These are phyloP conservation scores for Platanista minor DNA, from an alignment of 2,113 vertebrate genomes.

Conservation along the genomic window DNA sequence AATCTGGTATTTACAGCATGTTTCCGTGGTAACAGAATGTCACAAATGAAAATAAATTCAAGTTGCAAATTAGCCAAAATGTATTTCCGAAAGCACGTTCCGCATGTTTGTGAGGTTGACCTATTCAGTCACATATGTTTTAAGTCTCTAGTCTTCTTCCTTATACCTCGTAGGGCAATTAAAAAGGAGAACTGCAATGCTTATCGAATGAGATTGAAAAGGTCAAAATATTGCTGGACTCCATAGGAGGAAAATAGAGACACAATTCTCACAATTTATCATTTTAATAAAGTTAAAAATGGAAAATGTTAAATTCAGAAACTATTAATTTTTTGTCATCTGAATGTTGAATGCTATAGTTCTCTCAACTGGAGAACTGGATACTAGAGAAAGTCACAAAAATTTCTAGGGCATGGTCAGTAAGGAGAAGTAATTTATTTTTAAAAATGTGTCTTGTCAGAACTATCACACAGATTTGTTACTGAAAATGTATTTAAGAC, in stretches of 20 bases:
- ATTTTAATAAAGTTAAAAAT: constrained; percentile 6
- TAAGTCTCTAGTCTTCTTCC: neutral
- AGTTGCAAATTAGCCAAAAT: constrained; percentile 60
- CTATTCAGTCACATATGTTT: neutral
- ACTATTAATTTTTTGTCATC: neutral
- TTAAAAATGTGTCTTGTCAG: neutral
- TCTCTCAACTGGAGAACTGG: neutral
- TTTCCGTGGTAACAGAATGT: constrained; percentile 66
- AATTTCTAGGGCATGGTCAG: neutral
- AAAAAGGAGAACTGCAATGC: neutral
- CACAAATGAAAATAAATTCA: constrained; percentile 68
- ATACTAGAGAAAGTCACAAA: neutral
- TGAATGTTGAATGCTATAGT: neutral
- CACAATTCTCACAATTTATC: neutral
- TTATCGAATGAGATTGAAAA: constrained; percentile 37
- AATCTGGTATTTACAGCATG: constrained; percentile 64
- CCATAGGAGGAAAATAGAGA: neutral
- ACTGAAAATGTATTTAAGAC: neutral
- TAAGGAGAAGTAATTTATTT: neutral
- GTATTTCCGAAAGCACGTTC: constrained; percentile 39
- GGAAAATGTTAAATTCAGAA: neutral
- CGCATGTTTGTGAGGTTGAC: constrained; percentile 45
- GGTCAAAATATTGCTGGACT: constrained; percentile 3
- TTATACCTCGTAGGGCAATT: neutral
- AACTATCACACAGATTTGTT: neutral